Percentiles rank a stretch among this genome's conserved stretches.
Evolutionary conservation across 2,888 invertebrate genomes (phyloP).

Genomic region (Sphecodes monilicornis): DNA sequence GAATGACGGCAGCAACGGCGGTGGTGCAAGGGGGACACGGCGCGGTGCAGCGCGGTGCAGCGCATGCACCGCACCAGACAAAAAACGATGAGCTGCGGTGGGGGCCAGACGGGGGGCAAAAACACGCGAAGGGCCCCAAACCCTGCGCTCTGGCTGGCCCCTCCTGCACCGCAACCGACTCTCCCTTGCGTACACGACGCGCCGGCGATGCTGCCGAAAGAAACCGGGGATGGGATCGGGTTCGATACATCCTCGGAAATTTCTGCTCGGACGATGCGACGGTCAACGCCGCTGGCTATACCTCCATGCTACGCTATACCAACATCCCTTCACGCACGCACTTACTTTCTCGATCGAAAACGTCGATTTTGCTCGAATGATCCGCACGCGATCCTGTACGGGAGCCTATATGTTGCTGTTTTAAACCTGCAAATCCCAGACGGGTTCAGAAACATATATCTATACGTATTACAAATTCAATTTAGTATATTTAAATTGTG

Average conservation of each 20-base stretch:
- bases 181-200: slow-evolving; percentile 56
- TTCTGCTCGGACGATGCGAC: background rate
- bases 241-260: slow-evolving; percentile 15
- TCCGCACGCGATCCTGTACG: background rate
- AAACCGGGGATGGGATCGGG: slow-evolving; percentile 12
- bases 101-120: slow-evolving; percentile 78
- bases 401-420: background rate
- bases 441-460: background rate
- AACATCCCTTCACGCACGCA: background rate
- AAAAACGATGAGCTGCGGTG: slow-evolving; percentile 80
- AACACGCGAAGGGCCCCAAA: slow-evolving; percentile 75
- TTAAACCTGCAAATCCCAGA: background rate
- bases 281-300: background rate
- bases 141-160: slow-evolving; percentile 70
- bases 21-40: slow-evolving; percentile 40
- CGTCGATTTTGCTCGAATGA: background rate
- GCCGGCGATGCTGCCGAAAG: background rate
- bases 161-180: slow-evolving; percentile 63
- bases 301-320: background rate
- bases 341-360: background rate
- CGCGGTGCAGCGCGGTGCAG: slow-evolving; percentile 55
- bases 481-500: too few relatives aligned
- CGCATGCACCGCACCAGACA: slow-evolving; percentile 79
- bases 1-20: slow-evolving; percentile 38
- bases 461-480: too few relatives aligned